A percentile compares a stretch with the other conserved stretches of the same genome.
Evolutionary conservation across 1,140 invertebrate genomes (phyloP).

Genomic region (Atta texana): DNA sequence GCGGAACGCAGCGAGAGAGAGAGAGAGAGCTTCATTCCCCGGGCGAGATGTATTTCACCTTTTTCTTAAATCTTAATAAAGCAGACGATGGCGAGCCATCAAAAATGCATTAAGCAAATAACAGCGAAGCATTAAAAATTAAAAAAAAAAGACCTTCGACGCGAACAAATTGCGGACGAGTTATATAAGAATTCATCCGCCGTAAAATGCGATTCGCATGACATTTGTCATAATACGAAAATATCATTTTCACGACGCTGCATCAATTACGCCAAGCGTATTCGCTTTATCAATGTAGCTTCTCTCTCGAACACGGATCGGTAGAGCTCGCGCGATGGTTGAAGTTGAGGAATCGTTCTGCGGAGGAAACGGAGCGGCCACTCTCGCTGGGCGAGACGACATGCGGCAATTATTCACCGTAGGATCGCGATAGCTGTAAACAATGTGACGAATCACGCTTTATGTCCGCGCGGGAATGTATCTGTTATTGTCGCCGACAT

Average conservation of each 20-base stretch:
- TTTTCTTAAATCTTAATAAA: constrained; percentile 43
- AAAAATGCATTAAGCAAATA: constrained; percentile 45
- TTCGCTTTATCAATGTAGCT: constrained; percentile 22
- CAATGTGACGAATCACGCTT: constrained; percentile 51
- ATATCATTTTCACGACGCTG: constrained; percentile 4
- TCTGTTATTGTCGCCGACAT: constrained; percentile 53
- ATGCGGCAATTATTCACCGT: constrained; percentile 50
- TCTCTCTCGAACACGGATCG: neutral
- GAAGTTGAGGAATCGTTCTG: constrained; percentile 51
- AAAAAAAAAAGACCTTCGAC: constrained; percentile 7
- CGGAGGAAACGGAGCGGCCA: neutral
- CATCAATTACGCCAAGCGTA: constrained; percentile 37
- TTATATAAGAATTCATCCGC: neutral
- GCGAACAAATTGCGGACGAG: neutral
- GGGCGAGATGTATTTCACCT: constrained; percentile 16
- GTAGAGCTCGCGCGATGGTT: neutral
- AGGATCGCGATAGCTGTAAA: constrained; percentile 46
- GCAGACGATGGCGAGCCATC: neutral
- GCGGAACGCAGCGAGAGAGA: neutral
- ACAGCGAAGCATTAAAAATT: neutral
- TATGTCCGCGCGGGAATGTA: constrained; percentile 30
- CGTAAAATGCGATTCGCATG: constrained; percentile 6
- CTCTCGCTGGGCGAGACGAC: constrained; percentile 24
- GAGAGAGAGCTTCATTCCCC: neutral
- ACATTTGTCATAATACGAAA: constrained; percentile 2